These are phyloP conservation scores for Hiodon alosoides DNA, from an alignment of 2,113 vertebrate genomes.

Conservation along the genomic window DNA sequence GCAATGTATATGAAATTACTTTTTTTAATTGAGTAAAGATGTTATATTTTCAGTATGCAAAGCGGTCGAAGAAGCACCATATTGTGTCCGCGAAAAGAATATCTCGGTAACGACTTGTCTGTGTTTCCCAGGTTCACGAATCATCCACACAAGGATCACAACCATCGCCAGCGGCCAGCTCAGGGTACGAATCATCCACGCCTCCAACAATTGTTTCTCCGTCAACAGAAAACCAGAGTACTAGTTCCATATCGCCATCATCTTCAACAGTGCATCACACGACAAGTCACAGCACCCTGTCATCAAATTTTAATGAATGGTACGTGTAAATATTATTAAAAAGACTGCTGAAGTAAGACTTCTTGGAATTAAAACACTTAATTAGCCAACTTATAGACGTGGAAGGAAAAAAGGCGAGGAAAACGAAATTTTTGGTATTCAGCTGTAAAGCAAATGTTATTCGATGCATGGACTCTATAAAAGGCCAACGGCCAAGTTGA, in stretches of 20 bases:
- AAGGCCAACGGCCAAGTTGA: constrained; percentile 66
- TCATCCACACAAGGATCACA: constrained; percentile 86
- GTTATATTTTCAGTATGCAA: no score
- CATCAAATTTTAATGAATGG: constrained; percentile 99
- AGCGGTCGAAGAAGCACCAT: no score
- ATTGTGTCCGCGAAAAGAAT: neutral
- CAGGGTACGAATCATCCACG: constrained; percentile 97
- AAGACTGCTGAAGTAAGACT: constrained; percentile 78
- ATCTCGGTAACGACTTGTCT: neutral
- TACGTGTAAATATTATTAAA: constrained; percentile 92
- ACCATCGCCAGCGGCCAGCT: constrained; percentile 96
- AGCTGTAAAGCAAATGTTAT: constrained; percentile 63
- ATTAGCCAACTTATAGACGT: constrained; percentile 73
- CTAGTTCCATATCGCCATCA: constrained; percentile 94
- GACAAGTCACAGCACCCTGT: constrained; percentile 93
- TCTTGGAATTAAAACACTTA: constrained; percentile 67
- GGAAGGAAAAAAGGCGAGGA: constrained; percentile 68
- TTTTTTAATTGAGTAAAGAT: no score
- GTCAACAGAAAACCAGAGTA: constrained; percentile 95
- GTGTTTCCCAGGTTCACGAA: constrained; percentile 82
- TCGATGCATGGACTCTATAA: constrained; percentile 70
- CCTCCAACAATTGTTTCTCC: constrained; percentile 98
- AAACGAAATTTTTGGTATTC: constrained; percentile 58
- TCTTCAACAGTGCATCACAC: constrained; percentile 94
- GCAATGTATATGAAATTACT: no score